Base-by-base conservation (phyloP, 2,797 vertebrate species). In the Ptychadena robeensis region DNA sequence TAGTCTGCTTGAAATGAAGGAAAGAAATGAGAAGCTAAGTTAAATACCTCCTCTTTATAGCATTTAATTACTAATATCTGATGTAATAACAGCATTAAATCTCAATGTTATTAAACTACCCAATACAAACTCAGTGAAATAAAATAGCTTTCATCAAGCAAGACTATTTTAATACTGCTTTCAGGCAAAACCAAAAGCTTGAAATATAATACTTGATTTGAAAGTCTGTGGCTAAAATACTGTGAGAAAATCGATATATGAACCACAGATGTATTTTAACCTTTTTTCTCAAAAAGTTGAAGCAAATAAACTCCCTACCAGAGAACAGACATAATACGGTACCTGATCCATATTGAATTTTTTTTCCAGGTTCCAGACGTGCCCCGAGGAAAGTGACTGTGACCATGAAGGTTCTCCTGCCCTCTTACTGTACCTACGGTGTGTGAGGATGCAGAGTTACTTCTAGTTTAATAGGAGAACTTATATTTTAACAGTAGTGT, bases 61-160 rank as follows among this genome's bases (percentile, higher is more conserved):
- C 7, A 30, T n/a, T 32, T 64, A 28, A 74, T 63, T 64, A 64
- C 32, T 28, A 35, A 28, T 77, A 77, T 34, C 9, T 25, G 48
- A 66, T 31, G n/a, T 34, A 68, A 68, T 53, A 12, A 67, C 10
- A 15, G 64, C 7, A 31, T 34, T 1, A 34, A 22, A 12, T 32
- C 65, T 25, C 27, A 28, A 9, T 64, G 34, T 76, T 32, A 66
- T 77, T 66, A 66, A 65, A 38, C 28, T 0, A 44, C 18, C 4
- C 32, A 66, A 65, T 31, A 76, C 5, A 27, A 31, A 11, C 27
- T 40, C 25, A 25, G 18, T 38, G 37, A 38, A 4, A 53, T 53
- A 53, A 53, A 6, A 53, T 22, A 22, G 44, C 44, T 48, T 22
- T 44, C 14, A 44, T 44, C 40, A 44, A 44, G 40, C 40, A 44